A percentile compares a stretch with the other conserved stretches of the same genome.
Evolutionary conservation across 1,140 invertebrate genomes (phyloP).

Genomic region (Drosophila micromelanica): DNA sequence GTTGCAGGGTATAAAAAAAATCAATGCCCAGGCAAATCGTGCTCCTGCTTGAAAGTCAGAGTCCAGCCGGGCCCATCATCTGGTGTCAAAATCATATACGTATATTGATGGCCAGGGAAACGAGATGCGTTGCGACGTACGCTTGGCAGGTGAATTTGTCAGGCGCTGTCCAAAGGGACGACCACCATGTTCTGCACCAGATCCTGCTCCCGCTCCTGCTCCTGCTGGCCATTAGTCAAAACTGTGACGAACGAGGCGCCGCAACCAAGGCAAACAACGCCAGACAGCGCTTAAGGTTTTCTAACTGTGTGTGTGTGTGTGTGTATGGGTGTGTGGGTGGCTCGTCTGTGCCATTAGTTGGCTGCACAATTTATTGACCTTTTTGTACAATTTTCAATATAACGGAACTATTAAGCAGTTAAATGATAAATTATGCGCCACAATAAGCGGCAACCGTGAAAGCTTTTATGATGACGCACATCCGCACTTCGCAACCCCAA

Average conservation of each 20-base stretch:
- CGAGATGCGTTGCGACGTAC: slow-evolving; percentile 16
- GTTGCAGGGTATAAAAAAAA: too few relatives aligned
- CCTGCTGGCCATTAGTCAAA: slow-evolving; percentile 73
- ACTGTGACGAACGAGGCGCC: slow-evolving; percentile 62
- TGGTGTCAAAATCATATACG: slow-evolving; percentile 75
- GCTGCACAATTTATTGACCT: slow-evolving; percentile 60
- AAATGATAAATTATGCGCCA: slow-evolving; percentile 82
- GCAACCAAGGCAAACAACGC: slow-evolving; percentile 35
- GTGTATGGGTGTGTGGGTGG: neutral
- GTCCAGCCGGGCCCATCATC: slow-evolving; percentile 27
- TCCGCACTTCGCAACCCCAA: slow-evolving; percentile 48
- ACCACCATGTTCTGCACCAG: slow-evolving; percentile 11
- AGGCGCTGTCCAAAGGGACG: slow-evolving; percentile 17
- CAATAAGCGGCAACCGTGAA: slow-evolving; percentile 74
- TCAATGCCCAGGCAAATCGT: too few relatives aligned
- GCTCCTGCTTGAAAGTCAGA: slow-evolving; percentile 7
- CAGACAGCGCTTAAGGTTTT: slow-evolving; percentile 4
- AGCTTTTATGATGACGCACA: slow-evolving; percentile 83
- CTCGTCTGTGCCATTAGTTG: slow-evolving; percentile 41
- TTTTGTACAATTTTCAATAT: slow-evolving; percentile 69
- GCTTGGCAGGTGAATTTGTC: slow-evolving; percentile 78
- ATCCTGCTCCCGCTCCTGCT: too few relatives aligned
- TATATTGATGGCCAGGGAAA: slow-evolving; percentile 50
- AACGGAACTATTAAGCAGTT: slow-evolving; percentile 82
- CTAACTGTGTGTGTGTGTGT: slow-evolving; percentile 1